These are phyloP conservation scores for Scaptomyza graminum DNA, from an alignment of 1,140 invertebrate genomes.

Conservation along the genomic window DNA sequence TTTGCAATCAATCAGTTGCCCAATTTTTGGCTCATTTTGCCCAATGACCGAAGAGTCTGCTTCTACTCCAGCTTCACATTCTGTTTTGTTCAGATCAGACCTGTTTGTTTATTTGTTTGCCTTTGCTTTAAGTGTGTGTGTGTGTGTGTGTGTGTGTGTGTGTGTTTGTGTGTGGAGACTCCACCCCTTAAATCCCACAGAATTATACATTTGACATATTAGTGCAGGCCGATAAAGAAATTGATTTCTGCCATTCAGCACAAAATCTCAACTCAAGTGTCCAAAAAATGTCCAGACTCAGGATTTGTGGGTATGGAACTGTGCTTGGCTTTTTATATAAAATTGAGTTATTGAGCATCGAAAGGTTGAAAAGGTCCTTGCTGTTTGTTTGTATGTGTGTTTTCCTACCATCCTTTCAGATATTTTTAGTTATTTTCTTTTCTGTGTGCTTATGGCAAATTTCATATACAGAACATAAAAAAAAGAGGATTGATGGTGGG, in stretches of 20 bases:
- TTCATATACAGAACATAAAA: neutral
- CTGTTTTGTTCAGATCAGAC: no score
- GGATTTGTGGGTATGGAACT: constrained; percentile 12
- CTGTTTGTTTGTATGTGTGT: neutral
- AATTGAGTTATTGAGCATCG: constrained; percentile 68
- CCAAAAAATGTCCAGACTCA: constrained; percentile 30
- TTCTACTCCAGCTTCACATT: neutral
- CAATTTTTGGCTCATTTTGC: constrained; percentile 34
- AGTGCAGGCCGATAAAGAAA: constrained; percentile 77
- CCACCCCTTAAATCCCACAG: neutral
- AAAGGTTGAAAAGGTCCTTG: constrained; percentile 48
- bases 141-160: no score
- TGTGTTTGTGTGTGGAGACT: constrained; percentile 8
- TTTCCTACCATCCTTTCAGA: neutral
- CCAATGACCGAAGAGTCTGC: constrained; percentile 28
- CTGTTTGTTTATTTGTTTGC: constrained; percentile 56
- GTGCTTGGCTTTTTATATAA: constrained; percentile 40
- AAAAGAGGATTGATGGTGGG: no score
- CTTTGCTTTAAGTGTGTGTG: constrained; percentile 37
- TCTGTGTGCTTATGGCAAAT: constrained; percentile 5
- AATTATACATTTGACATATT: constrained; percentile 81
- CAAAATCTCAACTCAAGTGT: constrained; percentile 43
- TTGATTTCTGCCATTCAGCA: constrained; percentile 77
- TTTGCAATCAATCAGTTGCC: constrained; percentile 53
- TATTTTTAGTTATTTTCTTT: constrained; percentile 12